Base-by-base conservation (phyloP, 2,888 invertebrate species). In the Nephrotoma guestfalica region DNA sequence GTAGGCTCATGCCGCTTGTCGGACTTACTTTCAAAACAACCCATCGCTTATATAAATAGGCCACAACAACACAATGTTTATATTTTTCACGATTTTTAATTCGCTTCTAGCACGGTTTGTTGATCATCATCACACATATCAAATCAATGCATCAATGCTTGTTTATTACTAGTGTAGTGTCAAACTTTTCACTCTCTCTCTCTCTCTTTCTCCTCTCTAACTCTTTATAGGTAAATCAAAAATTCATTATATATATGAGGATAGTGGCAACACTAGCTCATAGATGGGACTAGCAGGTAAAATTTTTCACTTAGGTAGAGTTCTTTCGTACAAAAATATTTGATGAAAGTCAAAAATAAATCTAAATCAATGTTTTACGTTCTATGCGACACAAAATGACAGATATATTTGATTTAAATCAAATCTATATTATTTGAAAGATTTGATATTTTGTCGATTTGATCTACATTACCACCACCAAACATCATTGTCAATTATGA, bases 21-120 rank as follows among this genome's bases (percentile, higher is more conserved):
- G 88, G 94, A 93, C 90, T 94, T 94, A 90, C 94, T 94, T 90
- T 94, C 94, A 86, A 94, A 92, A 90, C 95, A 95, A 88, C 95
- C 95, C 95, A 95, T 95, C 87, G 88, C 89, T 83, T 30, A 83
- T 84, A 15, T 41, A 84, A 84, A 84, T 15, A n/a, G n/a, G 30
- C 71, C 7, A 43, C 11, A 43, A 71, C 15, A 15, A 15, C 71
- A 18, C 71, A 30, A 71, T 71, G 30, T 71, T 71, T 51, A 15
- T 51, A 15, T 71, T 71, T 57, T 57, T 57, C 18, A 57, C 51
- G 30, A 18, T 30, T 57, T 71, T 30, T 6, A 7, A 4, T 71
- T 71, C 7, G 9, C 30, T 71, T 71, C 15, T 71, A 30, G 30
- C 71, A 71, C 47, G 13, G 30, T 30, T 30, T 71, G 71, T 30